Base-by-base conservation (phyloP, 2,113 vertebrate species). In the Pygathrix nemaeus region DNA sequence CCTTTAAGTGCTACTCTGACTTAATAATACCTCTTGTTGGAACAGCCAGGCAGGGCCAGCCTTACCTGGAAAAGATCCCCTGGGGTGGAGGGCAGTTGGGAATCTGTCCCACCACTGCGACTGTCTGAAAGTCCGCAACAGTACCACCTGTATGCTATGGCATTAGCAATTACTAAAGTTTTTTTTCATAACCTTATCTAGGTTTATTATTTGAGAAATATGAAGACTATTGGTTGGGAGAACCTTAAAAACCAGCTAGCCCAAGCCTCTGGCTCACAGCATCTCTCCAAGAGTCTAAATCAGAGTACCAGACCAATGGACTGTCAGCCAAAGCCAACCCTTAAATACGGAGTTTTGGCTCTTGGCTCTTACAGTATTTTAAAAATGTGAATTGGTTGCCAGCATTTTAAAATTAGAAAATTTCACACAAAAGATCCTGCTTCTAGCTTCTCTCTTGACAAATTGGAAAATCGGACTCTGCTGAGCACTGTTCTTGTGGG, bases 351-450 rank as follows among this genome's bases (percentile, higher is more conserved):
- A 66, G 32, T 73, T 81, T 86, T 55, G 78, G 21, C 40, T 82
- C 14, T 94, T 93, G 66, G 68, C 70, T 95, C 14, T 57, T 73
- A 76, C 13, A 8, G 23, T 70, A 61, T 83, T 92, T 97, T 87
- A 80, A 95, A 84, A 89, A 70, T 83, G 23, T 55, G 52, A 79
- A n/a, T 87, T 95, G n/a, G 35, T 85, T 50, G 5, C 50, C 66
- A 57, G 45, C 17, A 89, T 95, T 95, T 96, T 70, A 75, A 97
- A 94, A 72, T 90, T 45, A 59, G 13, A 32, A 14, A 73, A 79
- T 59, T 89, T 76, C 61, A 88, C 52, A 70, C 13, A n/a, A 68
- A 90, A 35, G 23, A 79, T 11, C 66, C 43, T 55, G 35, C 70
- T 75, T 91, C 12, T 48, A 27, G 66, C 25, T 35, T 86, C 25